phyloP scores from a whole-genome alignment of 2,113 vertebrate species.

The Centropristis striata region DNA sequence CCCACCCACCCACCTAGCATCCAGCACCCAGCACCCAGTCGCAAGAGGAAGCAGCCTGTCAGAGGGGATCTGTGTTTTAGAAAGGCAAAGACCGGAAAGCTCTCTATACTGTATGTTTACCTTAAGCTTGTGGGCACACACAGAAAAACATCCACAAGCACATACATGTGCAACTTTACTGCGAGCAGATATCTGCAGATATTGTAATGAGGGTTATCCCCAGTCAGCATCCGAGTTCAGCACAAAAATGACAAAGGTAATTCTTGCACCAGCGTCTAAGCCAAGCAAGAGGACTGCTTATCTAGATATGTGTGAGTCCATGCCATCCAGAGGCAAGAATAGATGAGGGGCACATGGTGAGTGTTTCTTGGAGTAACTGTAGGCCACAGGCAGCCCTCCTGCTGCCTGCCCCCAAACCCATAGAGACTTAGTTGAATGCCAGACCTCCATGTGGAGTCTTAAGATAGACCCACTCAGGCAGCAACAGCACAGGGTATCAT shows the following conservation, averaged over 20 bases:
- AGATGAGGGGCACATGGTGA: constrained; percentile 69
- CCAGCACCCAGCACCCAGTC: constrained; percentile 56
- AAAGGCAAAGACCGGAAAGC: constrained; percentile 25
- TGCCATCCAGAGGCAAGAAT: constrained; percentile 73
- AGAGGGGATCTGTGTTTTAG: constrained; percentile 37
- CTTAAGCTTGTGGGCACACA: background rate
- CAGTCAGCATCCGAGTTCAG: constrained; percentile 17
- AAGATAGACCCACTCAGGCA: constrained; percentile 84
- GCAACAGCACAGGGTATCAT: constrained; percentile 82
- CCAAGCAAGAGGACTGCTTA: constrained; percentile 68
- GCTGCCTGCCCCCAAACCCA: constrained; percentile 75
- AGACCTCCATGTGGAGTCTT: constrained; percentile 85
- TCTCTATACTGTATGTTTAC: background rate
- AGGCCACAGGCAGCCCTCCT: constrained; percentile 74
- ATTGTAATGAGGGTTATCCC: constrained; percentile 12
- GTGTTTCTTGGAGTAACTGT: constrained; percentile 74
- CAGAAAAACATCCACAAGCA: background rate
- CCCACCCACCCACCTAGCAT: constrained; percentile 24
- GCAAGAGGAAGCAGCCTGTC: constrained; percentile 62
- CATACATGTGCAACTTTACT: background rate
- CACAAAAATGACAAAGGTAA: constrained; percentile 24
- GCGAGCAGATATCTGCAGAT: constrained; percentile 15
- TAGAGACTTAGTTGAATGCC: constrained; percentile 82
- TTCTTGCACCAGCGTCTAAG: constrained; percentile 54
- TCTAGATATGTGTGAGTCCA: constrained; percentile 63